A percentile compares a stretch with the other conserved stretches of the same genome.
Evolutionary conservation across 2,113 vertebrate genomes (phyloP).

Genomic region (Limanda limanda): DNA sequence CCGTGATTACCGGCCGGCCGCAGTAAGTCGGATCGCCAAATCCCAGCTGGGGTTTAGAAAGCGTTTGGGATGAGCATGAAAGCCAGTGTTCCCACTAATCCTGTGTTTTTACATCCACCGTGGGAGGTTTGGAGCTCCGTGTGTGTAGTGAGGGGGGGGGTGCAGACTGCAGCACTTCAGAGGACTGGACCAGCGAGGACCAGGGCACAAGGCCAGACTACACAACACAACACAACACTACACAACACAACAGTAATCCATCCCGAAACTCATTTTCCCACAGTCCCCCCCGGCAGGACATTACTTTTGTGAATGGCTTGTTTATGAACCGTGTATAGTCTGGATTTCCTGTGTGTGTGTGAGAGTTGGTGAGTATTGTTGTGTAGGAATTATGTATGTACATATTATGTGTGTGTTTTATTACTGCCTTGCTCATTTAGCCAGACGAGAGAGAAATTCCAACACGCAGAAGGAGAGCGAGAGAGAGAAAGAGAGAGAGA

Average conservation of each 20-base stretch:
- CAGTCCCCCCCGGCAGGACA: constrained; percentile 65
- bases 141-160: constrained; percentile 26
- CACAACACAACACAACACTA: constrained; percentile 37
- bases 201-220: constrained; percentile 47
- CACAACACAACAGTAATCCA: constrained; percentile 61
- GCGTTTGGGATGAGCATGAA: constrained; percentile 44
- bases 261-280: constrained; percentile 72
- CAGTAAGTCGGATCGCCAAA: constrained; percentile 45
- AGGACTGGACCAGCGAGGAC: constrained; percentile 32
- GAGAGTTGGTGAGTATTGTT: background rate
- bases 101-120: constrained; percentile 52
- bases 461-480: background rate
- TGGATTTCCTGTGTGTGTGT: background rate
- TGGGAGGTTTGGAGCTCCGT: constrained; percentile 32
- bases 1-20: constrained; percentile 60
- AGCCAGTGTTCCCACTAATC: constrained; percentile 63
- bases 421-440: constrained; percentile 4
- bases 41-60: constrained; percentile 60
- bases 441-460: no score
- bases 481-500: background rate
- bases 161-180: constrained; percentile 48
- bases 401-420: constrained; percentile 2
- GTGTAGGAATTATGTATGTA: background rate
- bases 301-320: constrained; percentile 66
- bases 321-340: constrained; percentile 48